phyloP scores from a whole-genome alignment of 2,113 vertebrate genomes.

The Hemichromis elongatus region DNA sequence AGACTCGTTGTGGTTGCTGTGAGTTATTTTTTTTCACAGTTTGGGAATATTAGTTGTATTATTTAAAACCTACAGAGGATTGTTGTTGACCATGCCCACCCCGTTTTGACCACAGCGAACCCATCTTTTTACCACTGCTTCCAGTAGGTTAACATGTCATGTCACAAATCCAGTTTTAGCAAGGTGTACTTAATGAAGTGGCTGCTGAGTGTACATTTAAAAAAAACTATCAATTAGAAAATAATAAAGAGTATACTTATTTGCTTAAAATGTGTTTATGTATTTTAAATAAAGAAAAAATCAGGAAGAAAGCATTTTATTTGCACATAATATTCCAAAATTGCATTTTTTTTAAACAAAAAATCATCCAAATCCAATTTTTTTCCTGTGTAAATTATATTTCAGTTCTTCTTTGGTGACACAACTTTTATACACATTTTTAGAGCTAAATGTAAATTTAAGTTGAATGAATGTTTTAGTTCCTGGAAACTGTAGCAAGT shows the following conservation, averaged over 20 bases:
- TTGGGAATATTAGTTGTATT: neutral
- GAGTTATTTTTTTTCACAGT: neutral
- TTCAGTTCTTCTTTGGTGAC: neutral
- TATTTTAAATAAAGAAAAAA: neutral
- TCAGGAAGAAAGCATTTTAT: neutral
- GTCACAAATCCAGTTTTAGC: neutral
- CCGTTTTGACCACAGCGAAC: neutral
- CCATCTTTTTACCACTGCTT: neutral
- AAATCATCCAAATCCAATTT: neutral
- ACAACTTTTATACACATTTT: neutral
- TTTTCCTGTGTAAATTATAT: neutral
- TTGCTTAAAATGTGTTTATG: neutral
- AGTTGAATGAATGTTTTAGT: neutral
- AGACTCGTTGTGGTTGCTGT: neutral
- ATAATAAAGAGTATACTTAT: neutral
- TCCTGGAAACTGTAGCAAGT: neutral
- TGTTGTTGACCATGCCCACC: neutral
- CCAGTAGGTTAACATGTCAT: neutral
- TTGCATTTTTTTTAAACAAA: rapidly evolving
- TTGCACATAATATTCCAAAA: neutral
- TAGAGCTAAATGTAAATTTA: neutral
- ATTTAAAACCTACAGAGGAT: neutral
- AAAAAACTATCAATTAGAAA: neutral
- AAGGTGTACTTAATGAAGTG: neutral
- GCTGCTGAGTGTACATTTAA: neutral